These are phyloP conservation scores for Laodelphax striatellus DNA, from an alignment of 1,140 invertebrate genomes.

Conservation along the genomic window DNA sequence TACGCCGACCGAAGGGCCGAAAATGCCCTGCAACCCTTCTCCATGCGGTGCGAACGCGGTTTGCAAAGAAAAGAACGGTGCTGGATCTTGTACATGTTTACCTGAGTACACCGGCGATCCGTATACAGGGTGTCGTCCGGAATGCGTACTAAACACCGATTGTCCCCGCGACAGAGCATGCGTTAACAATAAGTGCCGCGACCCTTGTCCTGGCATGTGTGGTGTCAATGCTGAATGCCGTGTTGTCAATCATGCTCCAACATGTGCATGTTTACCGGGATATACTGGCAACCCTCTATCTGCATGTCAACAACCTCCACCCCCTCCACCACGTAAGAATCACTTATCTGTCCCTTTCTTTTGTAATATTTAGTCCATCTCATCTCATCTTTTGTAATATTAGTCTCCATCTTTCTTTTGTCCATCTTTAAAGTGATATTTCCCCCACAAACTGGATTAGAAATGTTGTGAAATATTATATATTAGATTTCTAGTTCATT, in stretches of 20 bases:
- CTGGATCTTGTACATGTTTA: slow-evolving; percentile 65
- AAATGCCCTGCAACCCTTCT: slow-evolving; percentile 56
- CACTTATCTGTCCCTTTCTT: slow-evolving; percentile 1
- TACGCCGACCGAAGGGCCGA: slow-evolving; percentile 15
- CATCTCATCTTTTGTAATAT: no score
- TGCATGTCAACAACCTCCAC: slow-evolving; percentile 33
- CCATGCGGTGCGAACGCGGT: slow-evolving; percentile 65
- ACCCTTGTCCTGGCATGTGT: slow-evolving; percentile 59
- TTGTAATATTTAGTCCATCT: no score
- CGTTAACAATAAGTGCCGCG: slow-evolving; percentile 50
- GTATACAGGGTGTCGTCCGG: slow-evolving; percentile 41
- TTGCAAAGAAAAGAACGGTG: slow-evolving; percentile 49
- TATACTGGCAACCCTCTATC: slow-evolving; percentile 59
- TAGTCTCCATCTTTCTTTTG: no score
- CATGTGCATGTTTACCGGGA: slow-evolving; percentile 53
- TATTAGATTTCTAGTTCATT: not conserved
- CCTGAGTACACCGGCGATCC: slow-evolving; percentile 74
- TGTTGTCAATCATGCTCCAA: slow-evolving; percentile 61
- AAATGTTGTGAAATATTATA: no score
- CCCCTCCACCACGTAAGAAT: slow-evolving; percentile 19
- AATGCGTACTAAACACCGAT: slow-evolving; percentile 60
- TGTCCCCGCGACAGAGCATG: slow-evolving; percentile 60
- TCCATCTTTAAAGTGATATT: no score
- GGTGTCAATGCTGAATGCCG: slow-evolving; percentile 58
- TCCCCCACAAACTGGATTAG: no score